phyloP scores from a whole-genome alignment of 2,888 invertebrate species.

The Lithophane ornitopus region DNA sequence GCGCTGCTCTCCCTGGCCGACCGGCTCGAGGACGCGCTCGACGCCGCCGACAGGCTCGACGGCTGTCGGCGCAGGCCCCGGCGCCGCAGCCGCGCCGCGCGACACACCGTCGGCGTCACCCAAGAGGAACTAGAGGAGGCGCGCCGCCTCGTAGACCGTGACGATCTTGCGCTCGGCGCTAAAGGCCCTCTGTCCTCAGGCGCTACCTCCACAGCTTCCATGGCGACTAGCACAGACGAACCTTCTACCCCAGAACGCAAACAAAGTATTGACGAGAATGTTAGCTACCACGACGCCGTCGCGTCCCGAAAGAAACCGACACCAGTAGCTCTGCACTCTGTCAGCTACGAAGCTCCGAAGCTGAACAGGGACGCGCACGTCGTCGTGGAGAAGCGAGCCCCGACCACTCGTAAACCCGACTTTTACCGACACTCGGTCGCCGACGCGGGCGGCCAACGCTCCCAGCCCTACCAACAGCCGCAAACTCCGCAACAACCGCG shows the following conservation, averaged over 20 bases:
- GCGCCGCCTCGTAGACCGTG: conserved; percentile 92
- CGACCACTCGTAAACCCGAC: conserved; percentile 78
- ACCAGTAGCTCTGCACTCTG: conserved; percentile 77
- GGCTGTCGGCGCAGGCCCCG: conserved; percentile 85
- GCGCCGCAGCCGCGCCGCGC: conserved; percentile 91
- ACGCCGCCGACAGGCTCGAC: conserved; percentile 83
- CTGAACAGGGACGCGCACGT: conserved; percentile 73
- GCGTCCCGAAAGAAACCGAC: conserved; percentile 75
- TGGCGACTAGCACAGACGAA: conserved; percentile 68
- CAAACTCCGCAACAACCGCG: conserved; percentile 36
- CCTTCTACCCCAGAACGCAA: conserved; percentile 81
- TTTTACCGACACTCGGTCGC: conserved; percentile 86
- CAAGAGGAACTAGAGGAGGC: conserved; percentile 95
- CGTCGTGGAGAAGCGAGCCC: conserved; percentile 79
- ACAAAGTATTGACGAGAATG: conserved; percentile 75
- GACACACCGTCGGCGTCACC: conserved; percentile 96
- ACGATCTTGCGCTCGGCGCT: conserved; percentile 74
- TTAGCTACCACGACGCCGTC: conserved; percentile 78
- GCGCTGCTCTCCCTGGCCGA: conserved; percentile 93
- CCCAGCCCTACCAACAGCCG: conserved; percentile 45
- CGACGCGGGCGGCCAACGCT: conserved; percentile 67
- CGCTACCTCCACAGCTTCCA: conserved; percentile 74
- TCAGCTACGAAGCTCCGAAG: conserved; percentile 75
- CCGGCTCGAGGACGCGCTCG: conserved; percentile 92
- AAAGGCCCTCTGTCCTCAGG: conserved; percentile 70